Evolutionary conservation across 2,113 vertebrate species (phyloP).

Genomic region (Perognathus longimembris): DNA sequence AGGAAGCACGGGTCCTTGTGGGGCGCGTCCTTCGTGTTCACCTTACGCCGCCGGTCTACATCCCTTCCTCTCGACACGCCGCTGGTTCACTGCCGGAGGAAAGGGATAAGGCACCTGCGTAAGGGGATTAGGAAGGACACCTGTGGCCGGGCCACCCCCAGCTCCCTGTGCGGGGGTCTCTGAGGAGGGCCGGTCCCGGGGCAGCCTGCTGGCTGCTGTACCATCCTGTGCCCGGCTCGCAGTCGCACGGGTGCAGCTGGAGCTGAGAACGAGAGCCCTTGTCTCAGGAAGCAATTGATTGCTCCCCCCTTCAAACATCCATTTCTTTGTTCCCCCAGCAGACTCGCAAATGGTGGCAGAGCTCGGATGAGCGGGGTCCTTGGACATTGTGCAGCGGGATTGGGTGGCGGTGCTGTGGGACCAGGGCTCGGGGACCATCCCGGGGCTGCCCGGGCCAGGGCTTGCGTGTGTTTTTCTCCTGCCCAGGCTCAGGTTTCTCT

Average conservation of each 20-base stretch:
- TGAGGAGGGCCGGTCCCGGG: no score
- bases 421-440: no score
- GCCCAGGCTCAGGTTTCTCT: not conserved
- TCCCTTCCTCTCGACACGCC: rapidly evolving
- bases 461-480: not conserved
- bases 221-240: no score
- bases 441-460: no score
- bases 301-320: not conserved
- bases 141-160: not conserved
- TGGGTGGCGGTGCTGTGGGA: rapidly evolving
- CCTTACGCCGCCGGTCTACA: no score
- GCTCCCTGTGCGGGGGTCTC: no score
- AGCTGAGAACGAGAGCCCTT: not conserved
- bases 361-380: not conserved
- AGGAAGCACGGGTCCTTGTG: rapidly evolving
- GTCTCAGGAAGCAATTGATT: not conserved
- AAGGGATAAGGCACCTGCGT: no score
- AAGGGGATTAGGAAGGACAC: rapidly evolving
- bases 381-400: not conserved
- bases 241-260: no score
- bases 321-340: not conserved
- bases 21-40: not conserved
- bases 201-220: no score
- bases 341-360: not conserved
- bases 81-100: no score